Conservation (phyloP, 2,113 vertebrate genomes). For the Cyprinodon tularosa region DNA sequence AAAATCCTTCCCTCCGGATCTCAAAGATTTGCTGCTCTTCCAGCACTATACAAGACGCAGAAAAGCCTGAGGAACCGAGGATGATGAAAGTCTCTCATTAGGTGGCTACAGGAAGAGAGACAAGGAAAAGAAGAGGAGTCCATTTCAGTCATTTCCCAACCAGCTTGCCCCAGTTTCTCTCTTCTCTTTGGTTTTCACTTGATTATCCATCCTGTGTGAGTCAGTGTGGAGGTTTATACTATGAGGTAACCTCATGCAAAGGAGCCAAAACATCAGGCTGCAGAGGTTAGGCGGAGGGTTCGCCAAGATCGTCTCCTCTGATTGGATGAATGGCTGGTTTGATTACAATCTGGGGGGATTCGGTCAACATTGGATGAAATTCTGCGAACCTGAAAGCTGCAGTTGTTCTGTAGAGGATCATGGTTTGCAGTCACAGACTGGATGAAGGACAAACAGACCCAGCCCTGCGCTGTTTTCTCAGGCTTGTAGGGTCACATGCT, state of each 20-base stretch:
- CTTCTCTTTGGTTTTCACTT: neutral
- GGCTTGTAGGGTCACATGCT: slow-evolving; percentile 44
- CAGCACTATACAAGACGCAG: too few species aligned
- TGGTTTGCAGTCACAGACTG: neutral
- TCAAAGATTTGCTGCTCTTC: too few species aligned
- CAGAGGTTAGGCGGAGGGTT: neutral
- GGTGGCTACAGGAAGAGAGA: too few species aligned
- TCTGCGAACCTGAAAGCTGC: neutral
- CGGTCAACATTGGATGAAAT: neutral
- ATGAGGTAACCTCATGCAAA: neutral
- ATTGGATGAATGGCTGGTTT: neutral
- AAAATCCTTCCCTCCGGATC: too few species aligned
- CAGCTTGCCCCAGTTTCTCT: neutral
- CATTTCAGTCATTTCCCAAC: too few species aligned
- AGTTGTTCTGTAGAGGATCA: neutral
- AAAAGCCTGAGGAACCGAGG: too few species aligned
- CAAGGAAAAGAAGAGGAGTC: too few species aligned
- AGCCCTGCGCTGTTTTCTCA: slow-evolving; percentile 18
- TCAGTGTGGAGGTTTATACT: neutral
- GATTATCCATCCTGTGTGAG: neutral
- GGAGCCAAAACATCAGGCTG: neutral
- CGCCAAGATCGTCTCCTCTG: neutral
- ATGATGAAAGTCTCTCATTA: too few species aligned
- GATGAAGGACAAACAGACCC: neutral
- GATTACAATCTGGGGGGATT: neutral